These are phyloP conservation scores for Brotula barbata DNA, from an alignment of 2,797 vertebrate genomes.

Conservation along the genomic window DNA sequence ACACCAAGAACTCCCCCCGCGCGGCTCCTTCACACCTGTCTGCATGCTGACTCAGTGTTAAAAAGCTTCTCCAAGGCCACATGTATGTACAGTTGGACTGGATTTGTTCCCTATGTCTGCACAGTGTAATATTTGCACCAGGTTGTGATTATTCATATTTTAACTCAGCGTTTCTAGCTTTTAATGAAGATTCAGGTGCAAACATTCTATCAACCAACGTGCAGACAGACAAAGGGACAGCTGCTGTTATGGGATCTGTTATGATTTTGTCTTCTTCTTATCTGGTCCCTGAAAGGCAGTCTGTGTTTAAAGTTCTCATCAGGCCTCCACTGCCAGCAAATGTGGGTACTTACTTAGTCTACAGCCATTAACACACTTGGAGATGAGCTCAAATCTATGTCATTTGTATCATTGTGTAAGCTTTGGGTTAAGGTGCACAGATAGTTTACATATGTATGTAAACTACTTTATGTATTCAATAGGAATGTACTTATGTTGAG, in stretches of 20 bases:
- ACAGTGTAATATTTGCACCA: constrained; percentile 20
- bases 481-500: constrained; percentile 32
- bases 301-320: constrained; percentile 13
- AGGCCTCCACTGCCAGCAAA: constrained; percentile 20
- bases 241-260: constrained; percentile 37
- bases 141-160: constrained; percentile 7
- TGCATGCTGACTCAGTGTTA: constrained; percentile 56
- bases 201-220: constrained; percentile 14
- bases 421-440: constrained; percentile 22
- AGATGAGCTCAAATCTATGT: constrained; percentile 32
- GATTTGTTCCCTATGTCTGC: constrained; percentile 1
- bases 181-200: constrained; percentile 25
- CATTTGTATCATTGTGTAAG: constrained; percentile 31
- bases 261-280: constrained; percentile 19
- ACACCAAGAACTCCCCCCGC: constrained; percentile 56
- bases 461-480: constrained; percentile 26
- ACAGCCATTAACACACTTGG: constrained; percentile 23
- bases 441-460: constrained; percentile 1
- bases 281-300: constrained; percentile 41
- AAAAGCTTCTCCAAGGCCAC: constrained; percentile 17
- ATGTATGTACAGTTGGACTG: constrained; percentile 30
- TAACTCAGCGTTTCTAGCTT: constrained; percentile 42
- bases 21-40: constrained; percentile 64
- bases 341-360: constrained; percentile 5
- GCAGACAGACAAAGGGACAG: constrained; percentile 17